Evolutionary conservation across 1,140 invertebrate genomes (phyloP).

Genomic region (Heliconius hermathena): DNA sequence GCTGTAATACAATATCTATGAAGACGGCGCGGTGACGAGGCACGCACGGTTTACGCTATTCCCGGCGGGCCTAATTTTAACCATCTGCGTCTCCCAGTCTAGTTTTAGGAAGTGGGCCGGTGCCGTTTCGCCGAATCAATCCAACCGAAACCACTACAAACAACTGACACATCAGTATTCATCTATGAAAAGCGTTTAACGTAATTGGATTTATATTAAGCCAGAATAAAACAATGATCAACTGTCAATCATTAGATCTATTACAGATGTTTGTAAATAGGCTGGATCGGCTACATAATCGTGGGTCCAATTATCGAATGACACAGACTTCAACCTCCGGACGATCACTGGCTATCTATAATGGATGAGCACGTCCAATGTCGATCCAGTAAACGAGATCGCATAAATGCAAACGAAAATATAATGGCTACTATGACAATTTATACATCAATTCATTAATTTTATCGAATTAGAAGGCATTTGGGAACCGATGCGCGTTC

Average conservation of each 20-base stretch:
- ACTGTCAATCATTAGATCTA: slow-evolving; percentile 63
- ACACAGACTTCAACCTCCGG: slow-evolving; percentile 65
- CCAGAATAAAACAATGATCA: slow-evolving; percentile 55
- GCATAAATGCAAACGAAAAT: slow-evolving; percentile 65
- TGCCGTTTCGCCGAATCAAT: slow-evolving; percentile 70
- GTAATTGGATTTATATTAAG: slow-evolving; percentile 13
- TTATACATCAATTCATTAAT: slow-evolving; percentile 67
- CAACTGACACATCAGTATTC: slow-evolving; percentile 10
- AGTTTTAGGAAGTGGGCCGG: slow-evolving; percentile 80
- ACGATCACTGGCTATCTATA: slow-evolving; percentile 74
- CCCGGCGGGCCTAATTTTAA: slow-evolving; percentile 79
- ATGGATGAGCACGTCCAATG: slow-evolving; percentile 75
- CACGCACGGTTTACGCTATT: slow-evolving; percentile 76
- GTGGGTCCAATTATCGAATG: slow-evolving; percentile 77
- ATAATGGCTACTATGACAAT: slow-evolving; percentile 65
- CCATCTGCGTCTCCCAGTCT: slow-evolving; percentile 78
- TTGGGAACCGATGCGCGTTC: slow-evolving; percentile 59
- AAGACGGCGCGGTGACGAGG: slow-evolving; percentile 65
- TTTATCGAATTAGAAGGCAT: slow-evolving; percentile 57
- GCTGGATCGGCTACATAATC: slow-evolving; percentile 68
- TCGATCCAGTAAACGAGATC: slow-evolving; percentile 74
- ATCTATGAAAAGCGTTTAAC: slow-evolving; percentile 4
- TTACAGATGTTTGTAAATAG: slow-evolving; percentile 65
- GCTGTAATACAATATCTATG: slow-evolving; percentile 74
- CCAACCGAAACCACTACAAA: slow-evolving; percentile 41